These are phyloP conservation scores for Metacarcinus magister DNA, from an alignment of 2,888 invertebrate species.

Conservation along the genomic window DNA sequence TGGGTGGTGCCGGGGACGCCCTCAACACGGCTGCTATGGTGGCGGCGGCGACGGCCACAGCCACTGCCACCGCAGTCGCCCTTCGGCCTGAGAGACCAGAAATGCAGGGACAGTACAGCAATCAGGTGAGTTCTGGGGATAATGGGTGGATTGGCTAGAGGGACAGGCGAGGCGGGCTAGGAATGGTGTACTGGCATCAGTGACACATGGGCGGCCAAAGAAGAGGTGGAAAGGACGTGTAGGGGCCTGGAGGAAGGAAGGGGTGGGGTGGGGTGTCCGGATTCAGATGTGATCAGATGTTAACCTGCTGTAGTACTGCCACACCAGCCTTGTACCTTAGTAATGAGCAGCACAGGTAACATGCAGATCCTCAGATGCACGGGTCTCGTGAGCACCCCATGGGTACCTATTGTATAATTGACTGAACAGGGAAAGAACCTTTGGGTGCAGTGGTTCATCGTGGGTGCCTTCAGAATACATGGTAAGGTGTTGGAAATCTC, in stretches of 20 bases:
- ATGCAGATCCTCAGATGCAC: not conserved
- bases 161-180: not conserved
- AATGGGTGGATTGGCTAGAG: not conserved
- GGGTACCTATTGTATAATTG: not conserved
- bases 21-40: slow-evolving; percentile 81
- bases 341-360: not conserved
- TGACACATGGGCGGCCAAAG: not conserved
- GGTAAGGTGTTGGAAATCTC: too few species aligned
- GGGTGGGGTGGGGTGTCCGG: not conserved
- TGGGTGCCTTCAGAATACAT: not conserved
- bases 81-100: slow-evolving; percentile 78
- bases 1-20: slow-evolving; percentile 72
- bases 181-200: not conserved
- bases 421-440: not conserved
- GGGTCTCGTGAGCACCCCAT: not conserved
- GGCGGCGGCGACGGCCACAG: slow-evolving; percentile 80
- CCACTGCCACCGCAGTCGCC: slow-evolving; percentile 79
- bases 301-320: not conserved
- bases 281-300: not conserved
- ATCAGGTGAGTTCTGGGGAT: slow-evolving; percentile 72
- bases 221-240: not conserved
- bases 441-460: not conserved
- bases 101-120: slow-evolving; percentile 76
- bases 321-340: not conserved
- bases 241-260: not conserved